Evolutionary conservation across 2,888 invertebrate genomes (phyloP), one percentile per base, ranked within the genome.

Genomic region (Cryptus armator): DNA sequence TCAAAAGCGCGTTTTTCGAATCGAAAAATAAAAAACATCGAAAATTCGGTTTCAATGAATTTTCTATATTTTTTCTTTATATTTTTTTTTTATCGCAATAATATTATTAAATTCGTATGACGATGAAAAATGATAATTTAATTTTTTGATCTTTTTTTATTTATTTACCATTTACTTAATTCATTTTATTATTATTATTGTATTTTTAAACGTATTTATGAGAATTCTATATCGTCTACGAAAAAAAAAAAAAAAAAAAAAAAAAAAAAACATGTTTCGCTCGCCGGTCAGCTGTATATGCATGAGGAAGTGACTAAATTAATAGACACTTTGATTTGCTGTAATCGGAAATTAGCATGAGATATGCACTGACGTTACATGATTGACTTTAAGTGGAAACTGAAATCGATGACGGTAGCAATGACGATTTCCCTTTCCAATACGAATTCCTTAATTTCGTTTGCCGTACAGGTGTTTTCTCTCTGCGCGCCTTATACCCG

Each of bases 391-490:
- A 14, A 59, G 59, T 19, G 0, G 14, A 48, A 12, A 9, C n/a
- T 44, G 59, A 24, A 44, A 74, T 66, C n/a, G 37, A 66, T n/a
- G 64, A 43, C 14, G 16, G 9, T 10, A 10, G 43, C 43, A 16
- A 66, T 43, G 29, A 12, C 16, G 16, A 64, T 64, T 64, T 48
- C 75, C 51, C 16, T 10, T 56, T 12, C 19, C 7, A 79, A 64
- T 53, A 51, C 19, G 46, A 71, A 75, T 83, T 83, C 70, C 64
- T 32, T 24, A 14, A 56, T 72, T 77, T n/a, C 48, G 53, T 32
- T 16, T n/a, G 10, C n/a, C 29, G 19, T 56, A 59, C 72, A 62
- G 74, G 53, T 67, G 70, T 74, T 77, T 81, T 81, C 67, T 19
- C 59, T 62, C 48, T 59, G 24, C 1, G 24, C 24, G 19, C 51